A percentile compares a stretch with the other conserved stretches of the same genome.
These are phyloP conservation scores for Oxyruncus cristatus DNA, from an alignment of 2,113 vertebrate species.

Conservation along the genomic window DNA sequence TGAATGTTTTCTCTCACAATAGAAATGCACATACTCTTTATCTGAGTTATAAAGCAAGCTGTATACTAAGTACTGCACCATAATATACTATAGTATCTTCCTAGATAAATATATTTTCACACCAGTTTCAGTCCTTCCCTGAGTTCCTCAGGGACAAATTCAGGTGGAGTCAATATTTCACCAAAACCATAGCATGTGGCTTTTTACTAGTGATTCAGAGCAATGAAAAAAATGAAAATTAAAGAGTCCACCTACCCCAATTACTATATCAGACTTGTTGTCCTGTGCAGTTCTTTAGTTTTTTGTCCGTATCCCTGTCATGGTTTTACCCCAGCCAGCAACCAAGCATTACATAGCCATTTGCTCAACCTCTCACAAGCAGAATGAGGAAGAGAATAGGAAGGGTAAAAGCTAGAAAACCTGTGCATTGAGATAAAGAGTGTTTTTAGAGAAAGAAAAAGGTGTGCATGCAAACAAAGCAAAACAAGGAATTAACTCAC, in stretches of 20 bases:
- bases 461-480: background rate
- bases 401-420: background rate
- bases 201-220: background rate
- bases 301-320: background rate
- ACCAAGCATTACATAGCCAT: fast-evolving
- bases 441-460: background rate
- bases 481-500: background rate
- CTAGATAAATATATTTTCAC: background rate
- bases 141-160: background rate
- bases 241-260: background rate
- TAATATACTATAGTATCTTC: background rate
- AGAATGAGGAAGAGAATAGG: background rate
- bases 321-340: background rate
- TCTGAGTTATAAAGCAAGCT: background rate
- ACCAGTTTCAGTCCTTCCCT: background rate
- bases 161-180: background rate
- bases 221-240: background rate
- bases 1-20: background rate
- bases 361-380: fast-evolving
- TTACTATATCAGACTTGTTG: background rate
- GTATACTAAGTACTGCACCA: background rate
- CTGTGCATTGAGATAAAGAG: background rate
- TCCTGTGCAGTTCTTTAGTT: background rate
- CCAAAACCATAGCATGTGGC: background rate
- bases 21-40: background rate